Base-by-base conservation (phyloP, 2,113 vertebrate species). In the Mohoua ochrocephala region DNA sequence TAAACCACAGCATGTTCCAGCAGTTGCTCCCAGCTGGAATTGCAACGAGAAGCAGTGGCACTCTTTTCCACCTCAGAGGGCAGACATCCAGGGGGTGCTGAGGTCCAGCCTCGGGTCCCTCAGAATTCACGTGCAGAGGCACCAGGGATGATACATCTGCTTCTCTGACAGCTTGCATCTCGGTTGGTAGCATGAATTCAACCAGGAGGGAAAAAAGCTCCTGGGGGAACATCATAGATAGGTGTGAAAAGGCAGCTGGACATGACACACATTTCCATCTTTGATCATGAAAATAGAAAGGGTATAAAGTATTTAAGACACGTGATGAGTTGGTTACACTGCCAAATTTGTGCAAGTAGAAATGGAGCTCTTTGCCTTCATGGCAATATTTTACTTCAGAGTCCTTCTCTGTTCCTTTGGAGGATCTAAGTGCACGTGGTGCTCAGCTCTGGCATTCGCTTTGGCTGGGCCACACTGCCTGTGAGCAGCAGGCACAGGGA, bases 1-100 rank as follows among this genome's bases (percentile, higher is more conserved):
- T 28, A 45, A 91, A 50, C 10, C 16, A 44, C 31, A 49, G 2
- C 6, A 37, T 23, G 16, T 68, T 56, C 42, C 47, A 65, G 33
- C 19, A 53, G 54, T 53, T 87, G 10, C 22, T 95, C 31, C 77
- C 28, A 53, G 31, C 6, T 81, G 73, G 69, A 94, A 54, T 2
- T 67, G 35, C 45, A 31, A 10, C 47, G 31, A 69, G 45, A 92
- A 84, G n/a, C 44, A 47, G 15, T 31, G 80, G 13, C 30, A 56
- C 27, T 44, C 10, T 45, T 61, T 68, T 60, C 31, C 15, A 56
- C 26, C 15, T 71, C 31, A 49, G 10, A 0, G 0, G 49, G 30
- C 30, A 93, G 37, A 53, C 2, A 11, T 37, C 56, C 49, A 35
- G 13, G 11, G 15, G 4, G 1, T 71, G 37, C 39, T 52, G 28